Base-by-base conservation (phyloP, 1,140 invertebrate species). In the Adelges cooleyi region DNA sequence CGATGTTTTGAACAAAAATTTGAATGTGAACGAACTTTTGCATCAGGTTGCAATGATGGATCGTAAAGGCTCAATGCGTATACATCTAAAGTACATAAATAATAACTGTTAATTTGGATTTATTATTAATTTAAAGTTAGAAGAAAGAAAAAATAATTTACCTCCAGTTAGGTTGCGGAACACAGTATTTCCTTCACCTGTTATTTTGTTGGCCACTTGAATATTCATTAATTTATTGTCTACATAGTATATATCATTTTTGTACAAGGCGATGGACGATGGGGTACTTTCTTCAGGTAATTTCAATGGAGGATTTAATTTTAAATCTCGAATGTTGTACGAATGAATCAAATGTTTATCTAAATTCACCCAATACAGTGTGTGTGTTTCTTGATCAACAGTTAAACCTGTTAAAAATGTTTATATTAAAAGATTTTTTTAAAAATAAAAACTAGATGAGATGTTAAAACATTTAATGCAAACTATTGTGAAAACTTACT, bases 41-140 rank as follows among this genome's bases (percentile, higher is more conserved):
- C 76, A 44, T 75, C 75, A 66, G 69, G 72, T 75, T 87, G 83
- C 48, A 80, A 72, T 5, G 75, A 73, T 23, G 81, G 79, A 75
- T 90, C 84, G 72, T 87, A 90, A 65, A 90, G 81, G 65, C 80
- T 79, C 68, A 90, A 73, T 27, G 84, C 80, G 67, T 83, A 74
- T 17, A 89, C 81, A 68, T 78, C 76, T 66, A 76, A 80, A 80
- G 69, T 20, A 69, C 68, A 18, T 33, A 33, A 33, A 6, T 33
- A 33, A 33, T 33, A 33, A 33, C 11, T 33, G 11, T 33, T 33
- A 33, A 33, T 33, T 6, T 33, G 11, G 5, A 33, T 33, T n/a
- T n/a, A 33, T 33, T 33, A 33, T 33, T 33, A 33, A 33, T 33
- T 6, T 33, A 33, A 6, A 33, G 5, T 33, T 11, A 33, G 5